phyloP scores from a whole-genome alignment of 1,140 invertebrate species.

The Dinoponera quadriceps region DNA sequence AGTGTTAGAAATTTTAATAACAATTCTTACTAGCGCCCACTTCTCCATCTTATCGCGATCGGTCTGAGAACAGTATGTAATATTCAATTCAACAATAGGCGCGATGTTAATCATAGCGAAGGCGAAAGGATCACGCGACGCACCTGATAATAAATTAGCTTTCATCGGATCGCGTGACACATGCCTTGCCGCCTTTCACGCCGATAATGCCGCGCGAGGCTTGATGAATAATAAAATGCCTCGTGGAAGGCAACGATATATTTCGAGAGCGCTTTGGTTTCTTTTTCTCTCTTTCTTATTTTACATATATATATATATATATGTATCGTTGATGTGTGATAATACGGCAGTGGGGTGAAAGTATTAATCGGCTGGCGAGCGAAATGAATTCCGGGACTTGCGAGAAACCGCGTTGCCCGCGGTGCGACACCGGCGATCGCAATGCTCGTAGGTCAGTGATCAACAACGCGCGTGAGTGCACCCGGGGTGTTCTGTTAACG shows the following conservation, averaged over 20 bases:
- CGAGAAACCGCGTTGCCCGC: too few relatives aligned
- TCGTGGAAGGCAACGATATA: constrained; percentile 6
- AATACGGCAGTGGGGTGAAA: too few relatives aligned
- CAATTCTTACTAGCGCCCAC: too few relatives aligned
- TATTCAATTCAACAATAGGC: background rate
- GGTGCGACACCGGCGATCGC: too few relatives aligned
- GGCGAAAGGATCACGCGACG: constrained; percentile 25
- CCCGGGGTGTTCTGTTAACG: background rate
- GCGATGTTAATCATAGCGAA: background rate
- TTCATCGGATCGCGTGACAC: constrained; percentile 19
- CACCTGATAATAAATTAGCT: constrained; percentile 28
- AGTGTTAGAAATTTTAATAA: too few relatives aligned
- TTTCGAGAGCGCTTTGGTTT: background rate
- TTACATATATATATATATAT: too few relatives aligned
- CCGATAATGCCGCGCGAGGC: background rate
- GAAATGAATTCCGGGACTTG: too few relatives aligned
- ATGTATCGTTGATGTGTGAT: too few relatives aligned
- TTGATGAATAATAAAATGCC: constrained; percentile 26
- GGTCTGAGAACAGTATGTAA: background rate
- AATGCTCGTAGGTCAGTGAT: background rate
- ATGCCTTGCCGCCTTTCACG: background rate
- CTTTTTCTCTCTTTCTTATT: too few relatives aligned
- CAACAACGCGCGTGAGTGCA: too few relatives aligned
- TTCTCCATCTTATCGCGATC: background rate
- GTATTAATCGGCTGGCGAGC: too few relatives aligned